A percentile compares a stretch with the other conserved stretches of the same genome.
Conservation (phyloP, 53 echinoderm and acorn worm genomes). For the Glandiceps talaboti region DNA sequence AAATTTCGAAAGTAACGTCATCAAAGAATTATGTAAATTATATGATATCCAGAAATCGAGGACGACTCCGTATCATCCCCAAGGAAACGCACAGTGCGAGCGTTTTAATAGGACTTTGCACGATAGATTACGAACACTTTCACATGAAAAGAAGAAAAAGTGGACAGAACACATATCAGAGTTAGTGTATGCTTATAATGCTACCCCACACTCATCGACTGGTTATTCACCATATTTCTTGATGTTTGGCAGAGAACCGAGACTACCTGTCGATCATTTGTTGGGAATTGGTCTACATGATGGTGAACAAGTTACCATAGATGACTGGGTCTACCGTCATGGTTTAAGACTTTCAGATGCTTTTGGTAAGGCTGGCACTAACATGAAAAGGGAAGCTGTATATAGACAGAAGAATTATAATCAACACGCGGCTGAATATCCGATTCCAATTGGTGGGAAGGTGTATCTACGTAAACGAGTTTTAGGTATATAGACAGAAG, state of each 20-base stretch:
- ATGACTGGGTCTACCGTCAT: too few species aligned
- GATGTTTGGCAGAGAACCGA: too few species aligned
- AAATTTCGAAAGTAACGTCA: conserved; percentile 36
- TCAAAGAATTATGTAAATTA: conserved; percentile 26
- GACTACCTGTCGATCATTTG: conserved; percentile 32
- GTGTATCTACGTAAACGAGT: conserved; percentile 13
- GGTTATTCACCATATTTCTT: conserved; percentile 31
- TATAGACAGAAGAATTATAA: too few species aligned
- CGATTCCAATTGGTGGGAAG: background rate
- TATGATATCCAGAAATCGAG: conserved; percentile 29
- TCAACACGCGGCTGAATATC: too few species aligned
- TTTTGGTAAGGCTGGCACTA: conserved; percentile 2
- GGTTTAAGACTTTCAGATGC: too few species aligned
- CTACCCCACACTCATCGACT: conserved; percentile 26
- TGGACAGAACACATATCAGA: conserved; percentile 38
- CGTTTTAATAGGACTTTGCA: too few species aligned
- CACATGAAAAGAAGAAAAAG: conserved; percentile 11
- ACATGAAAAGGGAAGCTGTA: background rate
- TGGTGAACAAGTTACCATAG: too few species aligned
- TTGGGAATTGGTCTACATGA: too few species aligned
- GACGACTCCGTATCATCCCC: conserved; percentile 47
- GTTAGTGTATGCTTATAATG: conserved; percentile 28
- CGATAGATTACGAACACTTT: conserved; percentile 18
- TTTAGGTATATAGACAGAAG: too few species aligned
- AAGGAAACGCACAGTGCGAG: too few species aligned